phyloP scores from a whole-genome alignment of 1,140 invertebrate genomes.

The Leptestheria dahalacensis region DNA sequence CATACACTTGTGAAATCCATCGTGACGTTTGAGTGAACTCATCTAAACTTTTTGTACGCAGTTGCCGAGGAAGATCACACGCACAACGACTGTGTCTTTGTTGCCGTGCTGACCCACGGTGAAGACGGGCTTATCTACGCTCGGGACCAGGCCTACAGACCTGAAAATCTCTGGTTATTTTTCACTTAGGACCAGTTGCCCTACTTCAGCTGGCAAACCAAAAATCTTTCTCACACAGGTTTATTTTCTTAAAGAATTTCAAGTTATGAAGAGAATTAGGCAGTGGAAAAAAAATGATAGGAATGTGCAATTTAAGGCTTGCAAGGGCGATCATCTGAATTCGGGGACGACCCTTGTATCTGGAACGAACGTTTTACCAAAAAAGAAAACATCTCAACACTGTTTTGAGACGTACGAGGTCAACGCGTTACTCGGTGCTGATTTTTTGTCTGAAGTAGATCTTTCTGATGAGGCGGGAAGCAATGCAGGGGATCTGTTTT shows the following conservation, averaged over 20 bases:
- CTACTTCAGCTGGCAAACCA: constrained; percentile 76
- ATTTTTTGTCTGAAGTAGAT: constrained; percentile 45
- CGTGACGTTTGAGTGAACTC: constrained; percentile 13
- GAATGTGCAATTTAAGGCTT: constrained; percentile 44
- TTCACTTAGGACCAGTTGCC: constrained; percentile 78
- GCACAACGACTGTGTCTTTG: constrained; percentile 57
- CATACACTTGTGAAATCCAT: too few species aligned
- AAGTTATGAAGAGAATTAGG: neutral
- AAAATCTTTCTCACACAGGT: constrained; percentile 81
- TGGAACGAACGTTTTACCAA: constrained; percentile 43
- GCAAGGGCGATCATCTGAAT: constrained; percentile 73
- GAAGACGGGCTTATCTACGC: constrained; percentile 75
- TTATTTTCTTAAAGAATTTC: constrained; percentile 15
- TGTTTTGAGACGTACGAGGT: constrained; percentile 84
- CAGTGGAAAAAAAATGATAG: neutral
- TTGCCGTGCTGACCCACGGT: constrained; percentile 76
- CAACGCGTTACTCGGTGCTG: constrained; percentile 62
- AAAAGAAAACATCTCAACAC: constrained; percentile 53
- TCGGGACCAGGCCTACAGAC: constrained; percentile 66
- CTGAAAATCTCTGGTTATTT: constrained; percentile 60
- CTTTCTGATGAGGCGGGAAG: constrained; percentile 76
- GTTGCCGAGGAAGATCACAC: constrained; percentile 54
- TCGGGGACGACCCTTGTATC: constrained; percentile 37
- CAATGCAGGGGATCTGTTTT: constrained; percentile 89
- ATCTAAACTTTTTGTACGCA: constrained; percentile 25